Evolutionary conservation across 2,113 vertebrate genomes (phyloP).

Genomic region (Halcyon senegalensis): DNA sequence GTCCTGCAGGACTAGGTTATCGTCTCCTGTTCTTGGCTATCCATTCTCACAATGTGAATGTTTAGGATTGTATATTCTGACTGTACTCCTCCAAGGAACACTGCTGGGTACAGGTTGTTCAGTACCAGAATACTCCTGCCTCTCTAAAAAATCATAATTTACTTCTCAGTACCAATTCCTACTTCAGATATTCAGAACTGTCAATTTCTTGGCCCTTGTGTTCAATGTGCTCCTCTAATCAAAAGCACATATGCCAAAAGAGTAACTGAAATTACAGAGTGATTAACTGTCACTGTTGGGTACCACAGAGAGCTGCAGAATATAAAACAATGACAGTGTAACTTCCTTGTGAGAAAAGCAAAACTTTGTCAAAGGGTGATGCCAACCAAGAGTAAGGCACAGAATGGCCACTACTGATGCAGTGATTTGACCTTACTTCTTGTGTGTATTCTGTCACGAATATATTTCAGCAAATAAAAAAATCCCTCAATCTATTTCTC

Average conservation of each 20-base stretch:
- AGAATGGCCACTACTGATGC: not conserved
- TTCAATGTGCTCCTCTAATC: not conserved
- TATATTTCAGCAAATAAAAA: not conserved
- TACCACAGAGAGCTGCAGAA: not conserved
- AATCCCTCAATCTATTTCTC: not conserved
- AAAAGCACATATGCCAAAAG: not conserved
- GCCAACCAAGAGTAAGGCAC: not conserved
- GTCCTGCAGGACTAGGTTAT: not conserved
- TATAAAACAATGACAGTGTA: not conserved
- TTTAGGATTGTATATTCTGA: not conserved
- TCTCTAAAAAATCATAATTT: not conserved
- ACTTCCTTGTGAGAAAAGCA: not conserved
- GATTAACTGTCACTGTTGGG: not conserved
- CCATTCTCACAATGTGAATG: not conserved
- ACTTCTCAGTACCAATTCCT: not conserved
- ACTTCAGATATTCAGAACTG: not conserved
- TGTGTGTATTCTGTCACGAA: not conserved
- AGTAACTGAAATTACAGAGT: not conserved
- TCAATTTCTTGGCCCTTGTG: not conserved
- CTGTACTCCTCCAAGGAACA: not conserved
- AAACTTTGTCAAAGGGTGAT: not conserved
- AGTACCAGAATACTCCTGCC: not conserved
- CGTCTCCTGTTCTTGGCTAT: not conserved
- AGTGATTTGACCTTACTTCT: not conserved
- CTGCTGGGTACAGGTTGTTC: not conserved